phyloP scores from a whole-genome alignment of 2,888 invertebrate species.

The Drosophila subquinaria region DNA sequence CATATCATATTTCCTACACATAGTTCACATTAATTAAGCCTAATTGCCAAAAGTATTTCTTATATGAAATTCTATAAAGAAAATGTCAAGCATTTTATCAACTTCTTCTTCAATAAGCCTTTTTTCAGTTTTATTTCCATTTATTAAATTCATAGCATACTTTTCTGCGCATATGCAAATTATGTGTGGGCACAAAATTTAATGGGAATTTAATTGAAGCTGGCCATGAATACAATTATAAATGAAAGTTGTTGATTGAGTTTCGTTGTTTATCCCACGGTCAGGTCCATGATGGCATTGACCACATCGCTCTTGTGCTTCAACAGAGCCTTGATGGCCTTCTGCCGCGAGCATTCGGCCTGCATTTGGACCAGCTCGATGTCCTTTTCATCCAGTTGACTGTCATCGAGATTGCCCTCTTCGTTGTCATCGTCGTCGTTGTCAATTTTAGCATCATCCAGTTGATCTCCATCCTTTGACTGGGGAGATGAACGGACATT shows the following conservation, averaged over 20 bases:
- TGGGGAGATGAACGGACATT: neutral
- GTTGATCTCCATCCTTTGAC: neutral
- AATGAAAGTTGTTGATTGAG: neutral
- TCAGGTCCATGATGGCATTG: conserved; percentile 71
- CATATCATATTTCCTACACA: neutral
- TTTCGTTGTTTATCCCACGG: conserved; percentile 28
- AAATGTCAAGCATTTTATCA: neutral
- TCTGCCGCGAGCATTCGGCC: conserved; percentile 54
- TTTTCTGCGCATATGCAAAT: conserved; percentile 8
- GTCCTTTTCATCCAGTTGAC: conserved; percentile 51
- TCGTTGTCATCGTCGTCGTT: conserved; percentile 11
- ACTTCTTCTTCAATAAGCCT: neutral
- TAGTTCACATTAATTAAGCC: neutral
- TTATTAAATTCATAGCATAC: neutral
- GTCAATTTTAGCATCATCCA: neutral
- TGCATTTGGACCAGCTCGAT: conserved; percentile 68
- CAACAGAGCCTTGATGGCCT: conserved; percentile 56
- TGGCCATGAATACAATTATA: neutral
- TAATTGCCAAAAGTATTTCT: conserved; percentile 7
- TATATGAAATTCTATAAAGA: conserved; percentile 2
- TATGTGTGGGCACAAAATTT: neutral
- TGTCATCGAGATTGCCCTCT: conserved; percentile 2
- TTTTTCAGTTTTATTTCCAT: neutral
- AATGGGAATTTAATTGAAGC: conserved; percentile 1
- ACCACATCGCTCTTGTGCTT: conserved; percentile 64